phyloP scores from a whole-genome alignment of 2,797 vertebrate genomes.

The Peromyscus melanophrys region DNA sequence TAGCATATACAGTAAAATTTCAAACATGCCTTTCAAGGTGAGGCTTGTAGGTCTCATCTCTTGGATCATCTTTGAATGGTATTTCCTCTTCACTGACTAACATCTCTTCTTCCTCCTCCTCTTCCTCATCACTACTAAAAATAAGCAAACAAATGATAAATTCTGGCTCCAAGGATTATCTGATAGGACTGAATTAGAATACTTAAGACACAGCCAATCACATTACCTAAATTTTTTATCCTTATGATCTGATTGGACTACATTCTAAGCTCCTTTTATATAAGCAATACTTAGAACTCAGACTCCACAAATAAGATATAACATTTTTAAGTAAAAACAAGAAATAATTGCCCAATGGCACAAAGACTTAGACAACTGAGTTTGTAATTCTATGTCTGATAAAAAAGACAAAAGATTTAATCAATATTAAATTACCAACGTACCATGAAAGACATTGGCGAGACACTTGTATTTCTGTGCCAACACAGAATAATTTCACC shows the following conservation, averaged over 20 bases:
- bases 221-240: conserved; percentile 1
- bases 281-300: conserved; percentile 20
- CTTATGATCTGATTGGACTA: not conserved
- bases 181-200: conserved; percentile 31
- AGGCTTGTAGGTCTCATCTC: conserved; percentile 98
- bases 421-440: not conserved
- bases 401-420: not conserved
- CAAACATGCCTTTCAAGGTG: conserved; percentile 93
- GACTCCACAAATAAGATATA: conserved; percentile 1
- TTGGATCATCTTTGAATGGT: conserved; percentile 97
- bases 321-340: conserved; percentile 25
- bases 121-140: conserved; percentile 91
- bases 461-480: not conserved
- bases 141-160: conserved; percentile 67
- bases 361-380: not conserved
- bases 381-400: not conserved
- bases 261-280: not conserved
- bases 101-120: conserved; percentile 92
- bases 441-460: not conserved
- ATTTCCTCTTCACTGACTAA: conserved; percentile 97
- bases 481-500: not conserved
- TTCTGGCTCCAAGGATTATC: conserved; percentile 9
- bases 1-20: not conserved
- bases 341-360: not conserved
- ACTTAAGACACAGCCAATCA: conserved; percentile 15